Base-by-base conservation (phyloP, 2,113 vertebrate species). In the Oreochromis aureus region DNA sequence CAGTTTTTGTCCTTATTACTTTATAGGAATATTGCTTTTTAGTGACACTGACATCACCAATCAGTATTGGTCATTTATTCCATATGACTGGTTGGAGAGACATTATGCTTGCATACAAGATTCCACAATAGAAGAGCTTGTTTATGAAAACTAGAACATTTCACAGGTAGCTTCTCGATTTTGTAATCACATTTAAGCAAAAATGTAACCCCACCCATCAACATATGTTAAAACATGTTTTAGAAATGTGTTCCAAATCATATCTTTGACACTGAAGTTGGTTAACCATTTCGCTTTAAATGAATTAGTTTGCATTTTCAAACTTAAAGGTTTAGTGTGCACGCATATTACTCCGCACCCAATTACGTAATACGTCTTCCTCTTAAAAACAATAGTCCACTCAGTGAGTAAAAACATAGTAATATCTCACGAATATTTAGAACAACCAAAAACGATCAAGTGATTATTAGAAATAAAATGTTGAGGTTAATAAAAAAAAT, bases 321-420 rank as follows among this genome's bases (percentile, higher is more conserved):
- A 66, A 66, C 61, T 66, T 36, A 66, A 66, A 36, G 39, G 66
- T 27, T 73, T 73, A 24, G 16, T 7, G 71, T 32, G 63, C 2
- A 34, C 11, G 24, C 34, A 85, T 95, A 96, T 96, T 93, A 94
- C 92, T 96, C 94, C 95, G 95, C 96, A 90, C 36, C 18, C 79
- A 58, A 34, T 73, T 90, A 87, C 82, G 89, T 92, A 91, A 82
- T 81, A 41, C 89, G 89, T 87, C 95, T 91, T 95, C 94, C 93
- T 82, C 94, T 39, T 87, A 51, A 88, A 94, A 91, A 94, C 87
- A 95, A 95, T 96, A 96, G 95, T 95, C 92, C 95, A 86, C 39
- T 16, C 19, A 79, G 39, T 82, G 59, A 85, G 84, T 73, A 69
- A 58, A 71, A 58, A 79, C 53, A 83, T n/a, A 6, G 66, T 1